These are phyloP conservation scores for Apogon hyalosoma DNA, from an alignment of 2,797 vertebrate species.

Conservation along the genomic window DNA sequence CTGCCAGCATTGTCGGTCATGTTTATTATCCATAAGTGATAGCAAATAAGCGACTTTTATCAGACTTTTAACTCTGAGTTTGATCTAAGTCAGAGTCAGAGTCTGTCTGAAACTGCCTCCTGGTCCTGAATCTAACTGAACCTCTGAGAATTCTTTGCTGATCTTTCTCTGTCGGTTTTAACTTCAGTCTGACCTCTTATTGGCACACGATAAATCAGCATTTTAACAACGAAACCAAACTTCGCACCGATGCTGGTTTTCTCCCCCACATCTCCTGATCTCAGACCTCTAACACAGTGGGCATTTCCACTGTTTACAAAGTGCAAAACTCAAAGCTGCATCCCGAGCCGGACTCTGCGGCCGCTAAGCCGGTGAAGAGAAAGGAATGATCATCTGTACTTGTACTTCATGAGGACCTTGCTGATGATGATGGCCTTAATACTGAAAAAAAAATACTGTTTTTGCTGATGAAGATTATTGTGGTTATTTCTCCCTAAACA, in stretches of 20 bases:
- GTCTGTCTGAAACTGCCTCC: conserved; percentile 15
- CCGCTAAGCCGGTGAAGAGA: conserved; percentile 1
- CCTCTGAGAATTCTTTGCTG: background rate
- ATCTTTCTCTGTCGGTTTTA: background rate
- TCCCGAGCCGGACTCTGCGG: conserved; percentile 10
- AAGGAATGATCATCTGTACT: conserved; percentile 28
- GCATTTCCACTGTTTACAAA: conserved; percentile 50
- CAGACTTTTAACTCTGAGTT: background rate
- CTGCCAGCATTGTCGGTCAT: too few relatives aligned
- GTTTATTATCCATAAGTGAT: too few relatives aligned
- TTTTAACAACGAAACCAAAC: conserved; percentile 4
- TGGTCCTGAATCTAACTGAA: conserved; percentile 12
- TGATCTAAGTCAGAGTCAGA: conserved; percentile 1
- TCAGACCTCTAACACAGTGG: conserved; percentile 29
- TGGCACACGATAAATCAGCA: conserved; percentile 41
- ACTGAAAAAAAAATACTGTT: conserved; percentile 27
- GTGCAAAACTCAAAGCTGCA: conserved; percentile 55
- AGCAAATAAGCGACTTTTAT: too few relatives aligned
- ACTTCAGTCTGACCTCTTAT: conserved; percentile 2
- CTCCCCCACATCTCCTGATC: conserved; percentile 28
- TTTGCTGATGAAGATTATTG: conserved; percentile 39
- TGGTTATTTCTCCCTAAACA: conserved; percentile 1
- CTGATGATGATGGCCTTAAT: background rate
- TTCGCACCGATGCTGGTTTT: conserved; percentile 48
- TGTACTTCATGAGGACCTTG: background rate